Conservation (phyloP, 2,888 invertebrate species). For the Cenopis cana region DNA sequence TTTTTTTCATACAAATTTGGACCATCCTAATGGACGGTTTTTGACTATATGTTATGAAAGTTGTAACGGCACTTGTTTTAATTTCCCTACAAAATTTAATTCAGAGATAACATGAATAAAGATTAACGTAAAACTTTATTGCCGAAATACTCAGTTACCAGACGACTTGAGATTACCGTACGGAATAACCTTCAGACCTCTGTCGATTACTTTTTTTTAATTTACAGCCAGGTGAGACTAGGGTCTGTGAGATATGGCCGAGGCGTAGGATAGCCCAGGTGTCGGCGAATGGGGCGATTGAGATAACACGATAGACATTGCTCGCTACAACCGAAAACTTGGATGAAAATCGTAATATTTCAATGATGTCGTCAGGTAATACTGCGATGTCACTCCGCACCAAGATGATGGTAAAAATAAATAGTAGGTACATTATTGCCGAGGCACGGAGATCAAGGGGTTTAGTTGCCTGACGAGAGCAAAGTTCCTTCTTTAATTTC, state of each 20-base stretch:
- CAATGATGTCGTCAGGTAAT: background rate
- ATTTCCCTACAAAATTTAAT: too few species aligned
- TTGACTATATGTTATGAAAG: too few species aligned
- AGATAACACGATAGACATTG: conserved; percentile 15
- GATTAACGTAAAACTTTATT: background rate
- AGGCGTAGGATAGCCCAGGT: conserved; percentile 12
- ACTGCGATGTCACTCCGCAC: background rate
- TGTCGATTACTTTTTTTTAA: conserved; percentile 5
- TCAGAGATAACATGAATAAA: too few species aligned
- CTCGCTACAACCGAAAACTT: background rate
- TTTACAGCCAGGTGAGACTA: conserved; percentile 10
- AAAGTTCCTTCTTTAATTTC: too few species aligned
- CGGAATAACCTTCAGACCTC: background rate
- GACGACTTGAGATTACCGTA: background rate
- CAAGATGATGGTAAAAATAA: too few species aligned
- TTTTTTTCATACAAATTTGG: too few species aligned
- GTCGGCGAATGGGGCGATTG: conserved; percentile 22
- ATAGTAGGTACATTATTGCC: too few species aligned
- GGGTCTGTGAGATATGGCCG: conserved; percentile 17
- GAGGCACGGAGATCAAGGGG: too few species aligned
- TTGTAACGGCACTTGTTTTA: too few species aligned
- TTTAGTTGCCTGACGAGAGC: too few species aligned
- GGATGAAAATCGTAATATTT: background rate
- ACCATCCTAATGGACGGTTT: too few species aligned
- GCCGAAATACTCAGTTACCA: background rate